Conservation (phyloP, 1,140 invertebrate genomes). For the Tetraneura akinire region DNA sequence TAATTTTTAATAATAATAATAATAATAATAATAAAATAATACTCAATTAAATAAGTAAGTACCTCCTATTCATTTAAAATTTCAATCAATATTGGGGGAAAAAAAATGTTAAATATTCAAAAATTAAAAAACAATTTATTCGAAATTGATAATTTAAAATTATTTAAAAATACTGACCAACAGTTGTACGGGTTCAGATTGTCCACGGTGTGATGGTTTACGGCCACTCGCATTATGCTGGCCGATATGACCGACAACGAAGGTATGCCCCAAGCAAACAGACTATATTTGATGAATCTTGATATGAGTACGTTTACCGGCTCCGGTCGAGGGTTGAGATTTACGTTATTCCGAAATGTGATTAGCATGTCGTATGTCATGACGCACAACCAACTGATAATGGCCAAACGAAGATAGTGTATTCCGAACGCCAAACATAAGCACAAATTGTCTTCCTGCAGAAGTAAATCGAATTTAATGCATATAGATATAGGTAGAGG, state of each 20-base stretch:
- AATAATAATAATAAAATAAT: too few species aligned
- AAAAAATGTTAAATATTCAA: too few species aligned
- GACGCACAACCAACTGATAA: constrained; percentile 63
- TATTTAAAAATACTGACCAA: constrained; percentile 61
- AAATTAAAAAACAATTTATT: too few species aligned
- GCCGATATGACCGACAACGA: constrained; percentile 56
- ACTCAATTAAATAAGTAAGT: too few species aligned
- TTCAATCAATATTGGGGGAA: too few species aligned
- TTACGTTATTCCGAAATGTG: constrained; percentile 59
- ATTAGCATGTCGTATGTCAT: constrained; percentile 58
- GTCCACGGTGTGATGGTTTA: constrained; percentile 54
- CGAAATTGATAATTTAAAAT: too few species aligned
- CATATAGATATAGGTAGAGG: too few species aligned
- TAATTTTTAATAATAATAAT: too few species aligned
- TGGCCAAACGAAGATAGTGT: constrained; percentile 66
- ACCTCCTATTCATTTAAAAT: too few species aligned
- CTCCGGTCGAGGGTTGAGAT: constrained; percentile 58
- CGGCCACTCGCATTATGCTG: constrained; percentile 17
- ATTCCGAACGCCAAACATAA: constrained; percentile 65
- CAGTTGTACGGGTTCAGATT: constrained; percentile 61
- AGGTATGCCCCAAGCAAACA: constrained; percentile 62
- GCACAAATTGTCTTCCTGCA: constrained; percentile 69
- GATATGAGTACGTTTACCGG: constrained; percentile 57
- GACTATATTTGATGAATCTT: constrained; percentile 61
- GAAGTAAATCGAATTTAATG: constrained; percentile 54